Percentiles rank a stretch among this genome's conserved stretches.
Conservation (phyloP, 1,140 invertebrate species). For the Reticulitermes speratus region DNA sequence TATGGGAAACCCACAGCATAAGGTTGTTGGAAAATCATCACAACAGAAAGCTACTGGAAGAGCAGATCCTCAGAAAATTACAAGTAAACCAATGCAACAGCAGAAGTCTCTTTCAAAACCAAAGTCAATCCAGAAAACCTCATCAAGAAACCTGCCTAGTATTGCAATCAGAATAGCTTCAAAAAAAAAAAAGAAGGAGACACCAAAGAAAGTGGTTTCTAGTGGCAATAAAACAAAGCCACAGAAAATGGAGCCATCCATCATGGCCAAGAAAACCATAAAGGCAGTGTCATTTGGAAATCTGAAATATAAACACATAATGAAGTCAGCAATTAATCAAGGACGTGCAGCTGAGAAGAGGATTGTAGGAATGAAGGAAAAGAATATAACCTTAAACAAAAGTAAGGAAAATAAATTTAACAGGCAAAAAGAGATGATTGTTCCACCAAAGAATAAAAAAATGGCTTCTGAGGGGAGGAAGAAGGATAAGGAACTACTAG, state of each 20-base stretch:
- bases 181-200: neutral
- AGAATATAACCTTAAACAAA: too few species aligned
- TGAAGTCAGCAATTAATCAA: neutral
- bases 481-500: too few species aligned
- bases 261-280: neutral
- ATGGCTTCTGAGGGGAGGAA: too few species aligned
- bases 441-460: too few species aligned
- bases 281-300: neutral
- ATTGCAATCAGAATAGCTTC: neutral
- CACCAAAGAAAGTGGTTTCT: neutral
- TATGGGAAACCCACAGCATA: neutral
- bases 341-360: too few species aligned
- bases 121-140: neutral
- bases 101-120: neutral
- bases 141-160: neutral
- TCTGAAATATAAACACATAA: neutral
- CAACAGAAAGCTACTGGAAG: neutral
- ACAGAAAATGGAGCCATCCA: neutral
- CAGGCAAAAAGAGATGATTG: too few species aligned
- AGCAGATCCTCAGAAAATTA: neutral
- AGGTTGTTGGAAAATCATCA: neutral
- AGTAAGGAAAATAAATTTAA: too few species aligned
- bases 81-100: neutral
- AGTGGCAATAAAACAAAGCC: neutral
- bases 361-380: too few species aligned